A percentile compares a stretch with the other conserved stretches of the same genome.
These are phyloP conservation scores for Pipistrellus pygmaeus DNA, from an alignment of 2,797 vertebrate genomes.

Conservation along the genomic window DNA sequence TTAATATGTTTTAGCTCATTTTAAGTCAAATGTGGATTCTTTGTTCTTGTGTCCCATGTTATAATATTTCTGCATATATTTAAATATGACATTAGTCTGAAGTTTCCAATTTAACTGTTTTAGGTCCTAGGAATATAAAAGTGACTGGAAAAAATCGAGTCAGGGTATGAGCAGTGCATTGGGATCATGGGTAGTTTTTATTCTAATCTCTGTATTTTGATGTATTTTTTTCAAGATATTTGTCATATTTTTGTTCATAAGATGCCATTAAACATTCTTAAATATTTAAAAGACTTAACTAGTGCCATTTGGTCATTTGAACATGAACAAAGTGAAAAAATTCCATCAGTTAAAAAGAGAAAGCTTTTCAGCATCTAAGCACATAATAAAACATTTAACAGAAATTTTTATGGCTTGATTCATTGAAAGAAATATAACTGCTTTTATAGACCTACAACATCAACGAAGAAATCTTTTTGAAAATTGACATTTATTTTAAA, in stretches of 20 bases:
- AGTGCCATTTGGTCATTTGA: not conserved
- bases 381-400: not conserved
- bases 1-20: not conserved
- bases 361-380: not conserved
- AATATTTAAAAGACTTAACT: slow-evolving; percentile 18
- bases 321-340: not conserved
- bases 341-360: not conserved
- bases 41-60: not conserved
- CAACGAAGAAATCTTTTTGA: not conserved
- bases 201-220: not conserved
- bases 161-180: not conserved
- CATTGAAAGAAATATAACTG: not conserved
- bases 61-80: not conserved
- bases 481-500: not conserved
- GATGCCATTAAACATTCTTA: not conserved
- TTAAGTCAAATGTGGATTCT: not conserved
- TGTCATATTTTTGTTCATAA: not conserved
- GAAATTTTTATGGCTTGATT: not conserved
- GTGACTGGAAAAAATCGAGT: not conserved
- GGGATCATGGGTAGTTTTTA: not conserved
- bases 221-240: not conserved
- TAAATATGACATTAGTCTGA: not conserved
- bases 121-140: not conserved
- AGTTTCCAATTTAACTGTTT: not conserved
- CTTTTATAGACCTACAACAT: not conserved